A percentile compares a stretch with the other conserved stretches of the same genome.
Evolutionary conservation across 2,888 invertebrate species (phyloP).

Genomic region (Campoletis raptor): DNA sequence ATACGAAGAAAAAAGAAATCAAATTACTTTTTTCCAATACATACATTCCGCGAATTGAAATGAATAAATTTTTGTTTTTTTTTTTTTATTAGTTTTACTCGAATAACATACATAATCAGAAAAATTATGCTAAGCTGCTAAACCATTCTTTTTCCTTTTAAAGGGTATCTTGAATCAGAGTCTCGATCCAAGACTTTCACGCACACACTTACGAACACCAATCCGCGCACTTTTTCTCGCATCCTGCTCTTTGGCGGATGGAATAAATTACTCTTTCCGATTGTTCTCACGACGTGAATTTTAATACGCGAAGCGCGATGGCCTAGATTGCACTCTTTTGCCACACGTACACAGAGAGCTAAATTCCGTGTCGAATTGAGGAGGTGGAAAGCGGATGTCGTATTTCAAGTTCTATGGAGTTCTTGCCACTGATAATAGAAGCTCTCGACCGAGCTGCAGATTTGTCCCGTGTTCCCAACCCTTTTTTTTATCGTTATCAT

Average conservation of each 20-base stretch:
- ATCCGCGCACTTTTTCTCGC: neutral
- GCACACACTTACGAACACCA: neutral
- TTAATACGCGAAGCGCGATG: slow-evolving; percentile 58
- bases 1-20: neutral
- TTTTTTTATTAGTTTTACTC: neutral
- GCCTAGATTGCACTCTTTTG: neutral
- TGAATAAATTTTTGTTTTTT: neutral
- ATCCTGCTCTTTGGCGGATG: slow-evolving; percentile 5
- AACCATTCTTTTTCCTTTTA: neutral
- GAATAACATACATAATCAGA: neutral
- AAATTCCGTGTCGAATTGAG: slow-evolving; percentile 15
- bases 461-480: slow-evolving; percentile 55
- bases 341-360: slow-evolving; percentile 2
- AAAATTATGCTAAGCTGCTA: slow-evolving; percentile 6
- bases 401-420: slow-evolving; percentile 70
- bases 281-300: slow-evolving; percentile 68
- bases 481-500: slow-evolving; percentile 21
- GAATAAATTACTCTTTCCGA: slow-evolving; percentile 65
- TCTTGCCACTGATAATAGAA: slow-evolving; percentile 66
- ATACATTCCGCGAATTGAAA: neutral
- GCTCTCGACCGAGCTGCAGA: slow-evolving; percentile 53
- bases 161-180: neutral
- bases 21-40: neutral
- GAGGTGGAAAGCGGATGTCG: slow-evolving; percentile 58
- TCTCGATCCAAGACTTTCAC: neutral